phyloP scores from a whole-genome alignment of 2,888 invertebrate genomes.

The Xestia rhomboidea region DNA sequence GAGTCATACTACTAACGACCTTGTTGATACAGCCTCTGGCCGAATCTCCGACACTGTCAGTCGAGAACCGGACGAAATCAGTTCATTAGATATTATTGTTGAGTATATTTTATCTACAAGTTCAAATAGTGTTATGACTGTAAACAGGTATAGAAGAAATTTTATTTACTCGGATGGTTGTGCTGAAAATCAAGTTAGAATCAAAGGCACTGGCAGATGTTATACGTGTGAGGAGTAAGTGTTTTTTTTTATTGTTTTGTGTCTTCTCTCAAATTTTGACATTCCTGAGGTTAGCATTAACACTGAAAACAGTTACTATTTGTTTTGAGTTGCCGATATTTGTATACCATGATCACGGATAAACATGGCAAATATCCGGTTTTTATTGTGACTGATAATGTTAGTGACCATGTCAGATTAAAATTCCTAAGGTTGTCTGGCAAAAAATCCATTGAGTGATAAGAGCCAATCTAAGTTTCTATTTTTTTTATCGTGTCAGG shows the following conservation, averaged over 20 bases:
- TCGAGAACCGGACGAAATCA: neutral
- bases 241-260: neutral
- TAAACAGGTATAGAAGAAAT: constrained; percentile 27
- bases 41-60: neutral
- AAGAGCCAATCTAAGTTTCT: neutral
- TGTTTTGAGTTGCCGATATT: too few relatives aligned
- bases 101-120: neutral
- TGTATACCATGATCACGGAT: too few relatives aligned
- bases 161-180: constrained; percentile 40
- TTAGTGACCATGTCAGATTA: too few relatives aligned
- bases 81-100: constrained; percentile 1
- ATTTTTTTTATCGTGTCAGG: neutral
- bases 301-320: too few relatives aligned
- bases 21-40: constrained; percentile 38
- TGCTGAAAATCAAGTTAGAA: constrained; percentile 3
- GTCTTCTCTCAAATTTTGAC: neutral
- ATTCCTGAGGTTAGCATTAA: neutral
- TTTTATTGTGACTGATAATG: too few relatives aligned
- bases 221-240: constrained; percentile 52
- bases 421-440: neutral
- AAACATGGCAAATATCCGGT: too few relatives aligned
- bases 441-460: neutral
- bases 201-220: constrained; percentile 19
- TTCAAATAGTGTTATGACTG: neutral
- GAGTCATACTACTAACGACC: constrained; percentile 36